Percentiles rank a stretch among this genome's conserved stretches.
Evolutionary conservation across 2,113 vertebrate species (phyloP).

Genomic region (Nannospalax galili): DNA sequence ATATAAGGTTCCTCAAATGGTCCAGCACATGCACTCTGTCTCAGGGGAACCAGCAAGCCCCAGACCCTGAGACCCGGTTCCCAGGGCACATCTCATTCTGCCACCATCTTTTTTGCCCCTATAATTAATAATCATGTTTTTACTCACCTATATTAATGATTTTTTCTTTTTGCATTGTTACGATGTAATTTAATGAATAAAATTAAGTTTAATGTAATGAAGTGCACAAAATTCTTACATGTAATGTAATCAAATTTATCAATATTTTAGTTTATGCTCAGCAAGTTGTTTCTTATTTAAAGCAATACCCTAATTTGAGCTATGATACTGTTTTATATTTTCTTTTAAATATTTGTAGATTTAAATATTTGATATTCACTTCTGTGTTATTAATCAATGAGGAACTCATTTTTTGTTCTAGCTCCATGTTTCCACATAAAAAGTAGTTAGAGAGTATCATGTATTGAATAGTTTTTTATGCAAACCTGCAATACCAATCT

Average conservation of each 20-base stretch:
- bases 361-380: neutral
- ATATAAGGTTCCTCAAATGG: no score
- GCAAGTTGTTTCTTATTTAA: neutral
- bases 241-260: neutral
- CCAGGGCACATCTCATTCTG: no score
- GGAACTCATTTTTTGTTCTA: neutral
- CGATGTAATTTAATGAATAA: neutral
- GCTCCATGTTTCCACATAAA: neutral
- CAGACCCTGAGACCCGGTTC: no score
- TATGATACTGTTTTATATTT: neutral
- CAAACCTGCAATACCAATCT: neutral
- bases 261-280: neutral
- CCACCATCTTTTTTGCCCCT: no score
- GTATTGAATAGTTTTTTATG: neutral
- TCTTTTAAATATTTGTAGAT: conserved; percentile 1
- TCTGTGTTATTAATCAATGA: conserved; percentile 1
- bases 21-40: no score
- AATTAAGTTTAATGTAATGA: neutral
- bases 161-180: neutral
- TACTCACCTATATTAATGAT: neutral
- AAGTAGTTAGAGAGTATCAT: neutral
- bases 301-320: neutral
- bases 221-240: conserved; percentile 10
- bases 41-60: no score
- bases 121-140: neutral